phyloP scores from a whole-genome alignment of 2,888 invertebrate genomes.

The Acrobasis suavella region DNA sequence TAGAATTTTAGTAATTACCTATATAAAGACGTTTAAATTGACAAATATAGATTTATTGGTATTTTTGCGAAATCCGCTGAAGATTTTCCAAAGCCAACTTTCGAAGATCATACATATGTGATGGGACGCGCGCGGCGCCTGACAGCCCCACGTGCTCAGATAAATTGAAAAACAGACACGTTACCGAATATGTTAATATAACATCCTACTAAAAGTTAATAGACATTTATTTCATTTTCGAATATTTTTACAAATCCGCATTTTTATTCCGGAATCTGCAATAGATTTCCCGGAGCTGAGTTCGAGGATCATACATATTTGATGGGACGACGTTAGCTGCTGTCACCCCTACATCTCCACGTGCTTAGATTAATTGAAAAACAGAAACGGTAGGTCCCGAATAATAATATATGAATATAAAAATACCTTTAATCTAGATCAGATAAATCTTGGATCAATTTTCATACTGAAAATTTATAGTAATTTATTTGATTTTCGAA shows the following conservation, averaged over 20 bases:
- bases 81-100: not conserved
- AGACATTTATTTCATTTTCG: not conserved
- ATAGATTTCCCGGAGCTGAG: slow-evolving; percentile 5
- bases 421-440: too few relatives aligned
- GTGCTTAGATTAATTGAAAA: slow-evolving; percentile 1
- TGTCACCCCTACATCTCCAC: slow-evolving; percentile 16
- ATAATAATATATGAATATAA: too few relatives aligned
- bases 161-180: too few relatives aligned
- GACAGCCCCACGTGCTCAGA: not conserved
- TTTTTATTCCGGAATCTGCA: slow-evolving; percentile 6
- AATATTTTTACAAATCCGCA: slow-evolving; percentile 1
- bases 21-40: too few relatives aligned
- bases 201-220: not conserved
- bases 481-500: too few relatives aligned
- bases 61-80: not conserved
- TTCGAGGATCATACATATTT: slow-evolving; percentile 12
- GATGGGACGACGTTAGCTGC: slow-evolving; percentile 5
- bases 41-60: not conserved
- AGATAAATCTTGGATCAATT: too few relatives aligned
- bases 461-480: too few relatives aligned
- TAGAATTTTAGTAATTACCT: too few relatives aligned
- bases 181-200: too few relatives aligned
- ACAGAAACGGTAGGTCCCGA: too few relatives aligned
- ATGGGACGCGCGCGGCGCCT: not conserved
- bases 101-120: not conserved